phyloP scores from a whole-genome alignment of 2,888 invertebrate genomes.

The Charanyca ferruginea region DNA sequence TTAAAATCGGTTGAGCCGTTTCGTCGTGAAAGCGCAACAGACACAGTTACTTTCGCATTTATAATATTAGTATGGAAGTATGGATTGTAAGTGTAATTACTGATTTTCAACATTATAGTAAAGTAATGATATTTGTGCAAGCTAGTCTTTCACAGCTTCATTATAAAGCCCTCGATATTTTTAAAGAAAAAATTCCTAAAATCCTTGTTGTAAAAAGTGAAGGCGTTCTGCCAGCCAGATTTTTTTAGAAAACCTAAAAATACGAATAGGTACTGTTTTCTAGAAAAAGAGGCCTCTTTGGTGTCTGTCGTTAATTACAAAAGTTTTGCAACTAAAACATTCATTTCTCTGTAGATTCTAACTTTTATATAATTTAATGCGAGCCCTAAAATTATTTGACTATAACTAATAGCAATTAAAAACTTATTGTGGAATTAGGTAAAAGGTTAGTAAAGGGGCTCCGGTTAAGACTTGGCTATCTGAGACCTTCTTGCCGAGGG shows the following conservation, averaged over 20 bases:
- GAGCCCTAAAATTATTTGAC: constrained; percentile 39
- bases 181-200: neutral
- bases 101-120: too few species aligned
- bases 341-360: constrained; percentile 11
- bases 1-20: too few species aligned
- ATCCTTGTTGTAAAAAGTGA: too few species aligned
- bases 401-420: constrained; percentile 46
- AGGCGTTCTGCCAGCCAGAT: neutral
- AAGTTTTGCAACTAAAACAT: constrained; percentile 32
- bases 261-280: neutral
- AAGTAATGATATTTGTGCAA: too few species aligned
- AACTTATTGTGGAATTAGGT: constrained; percentile 45
- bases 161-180: neutral
- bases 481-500: constrained; percentile 43
- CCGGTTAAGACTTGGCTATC: constrained; percentile 21
- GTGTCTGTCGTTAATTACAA: constrained; percentile 24
- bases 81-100: too few species aligned
- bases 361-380: constrained; percentile 36
- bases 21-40: too few species aligned
- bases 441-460: constrained; percentile 26
- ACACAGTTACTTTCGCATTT: too few species aligned
- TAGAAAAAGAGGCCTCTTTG: neutral
- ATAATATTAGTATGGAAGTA: too few species aligned
- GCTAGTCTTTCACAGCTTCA: neutral
- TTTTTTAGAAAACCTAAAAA: neutral